A percentile compares a stretch with the other conserved stretches of the same genome.
Evolutionary conservation across 2,888 invertebrate species (phyloP).

Genomic region (Cheilosia vernalis): DNA sequence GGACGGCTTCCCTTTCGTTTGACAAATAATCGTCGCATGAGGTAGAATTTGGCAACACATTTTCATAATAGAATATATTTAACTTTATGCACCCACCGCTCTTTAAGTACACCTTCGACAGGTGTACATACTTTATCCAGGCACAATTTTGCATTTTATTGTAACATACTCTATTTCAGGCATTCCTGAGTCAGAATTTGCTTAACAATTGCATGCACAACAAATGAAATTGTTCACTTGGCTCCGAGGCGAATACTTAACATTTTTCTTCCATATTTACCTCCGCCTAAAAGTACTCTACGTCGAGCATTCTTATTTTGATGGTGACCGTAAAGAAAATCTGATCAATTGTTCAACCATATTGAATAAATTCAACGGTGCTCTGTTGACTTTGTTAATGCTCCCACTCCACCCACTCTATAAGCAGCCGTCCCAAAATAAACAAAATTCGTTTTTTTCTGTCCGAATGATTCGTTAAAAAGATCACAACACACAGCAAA

Average conservation of each 20-base stretch:
- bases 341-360: not conserved
- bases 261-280: not conserved
- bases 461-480: constrained; percentile 18
- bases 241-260: constrained; percentile 27
- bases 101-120: too few species aligned
- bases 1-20: too few species aligned
- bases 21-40: too few species aligned
- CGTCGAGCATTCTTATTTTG: not conserved
- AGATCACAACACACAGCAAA: constrained; percentile 33
- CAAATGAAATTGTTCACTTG: not conserved
- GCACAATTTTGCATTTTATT: too few species aligned
- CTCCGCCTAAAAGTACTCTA: constrained; percentile 37
- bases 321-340: not conserved
- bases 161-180: too few species aligned
- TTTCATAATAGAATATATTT: too few species aligned
- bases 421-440: constrained; percentile 36
- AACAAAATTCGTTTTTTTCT: constrained; percentile 36
- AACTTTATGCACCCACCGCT: too few species aligned
- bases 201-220: too few species aligned
- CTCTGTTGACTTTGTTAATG: not conserved
- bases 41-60: too few species aligned
- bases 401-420: constrained; percentile 19
- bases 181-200: too few species aligned
- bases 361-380: constrained; percentile 5
- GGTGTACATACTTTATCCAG: too few species aligned